phyloP scores from a whole-genome alignment of 2,888 invertebrate genomes.

The Leptopilina myrica region DNA sequence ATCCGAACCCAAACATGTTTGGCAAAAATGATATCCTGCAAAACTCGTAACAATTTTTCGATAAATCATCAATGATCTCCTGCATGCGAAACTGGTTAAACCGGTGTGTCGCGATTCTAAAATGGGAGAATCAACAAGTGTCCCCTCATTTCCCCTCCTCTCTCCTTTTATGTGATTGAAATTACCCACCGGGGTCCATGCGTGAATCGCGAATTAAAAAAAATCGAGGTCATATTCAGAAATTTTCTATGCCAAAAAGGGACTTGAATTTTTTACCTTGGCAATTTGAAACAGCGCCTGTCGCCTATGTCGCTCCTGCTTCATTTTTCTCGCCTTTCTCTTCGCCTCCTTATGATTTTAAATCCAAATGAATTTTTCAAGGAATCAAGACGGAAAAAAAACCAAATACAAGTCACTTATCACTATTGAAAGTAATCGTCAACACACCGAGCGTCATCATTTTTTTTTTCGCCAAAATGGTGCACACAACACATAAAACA shows the following conservation, averaged over 20 bases:
- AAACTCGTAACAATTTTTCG: too few species aligned
- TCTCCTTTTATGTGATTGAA: too few species aligned
- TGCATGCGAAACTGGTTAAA: conserved; percentile 14
- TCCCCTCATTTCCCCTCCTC: not conserved
- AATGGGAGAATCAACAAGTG: conserved; percentile 18
- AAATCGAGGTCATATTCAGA: not conserved
- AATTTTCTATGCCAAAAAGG: not conserved
- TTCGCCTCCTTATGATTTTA: conserved; percentile 16
- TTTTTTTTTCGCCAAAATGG: not conserved
- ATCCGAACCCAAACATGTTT: too few species aligned
- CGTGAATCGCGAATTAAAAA: conserved; percentile 7
- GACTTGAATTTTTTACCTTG: conserved; percentile 78
- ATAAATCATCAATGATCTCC: too few species aligned
- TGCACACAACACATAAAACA: not conserved
- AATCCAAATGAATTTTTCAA: conserved; percentile 43
- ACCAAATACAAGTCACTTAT: conserved; percentile 36
- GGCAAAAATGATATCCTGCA: too few species aligned
- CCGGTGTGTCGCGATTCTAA: conserved; percentile 25
- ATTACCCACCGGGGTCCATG: not conserved
- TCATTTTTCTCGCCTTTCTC: conserved; percentile 60
- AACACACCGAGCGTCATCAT: conserved; percentile 32
- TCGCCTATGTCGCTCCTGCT: conserved; percentile 70
- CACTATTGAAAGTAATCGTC: conserved; percentile 42
- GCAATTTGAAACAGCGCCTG: conserved; percentile 85
- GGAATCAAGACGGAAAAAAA: not conserved